These are phyloP conservation scores for Sphaeridia pumilis DNA, from an alignment of 2,888 invertebrate genomes.

Conservation along the genomic window DNA sequence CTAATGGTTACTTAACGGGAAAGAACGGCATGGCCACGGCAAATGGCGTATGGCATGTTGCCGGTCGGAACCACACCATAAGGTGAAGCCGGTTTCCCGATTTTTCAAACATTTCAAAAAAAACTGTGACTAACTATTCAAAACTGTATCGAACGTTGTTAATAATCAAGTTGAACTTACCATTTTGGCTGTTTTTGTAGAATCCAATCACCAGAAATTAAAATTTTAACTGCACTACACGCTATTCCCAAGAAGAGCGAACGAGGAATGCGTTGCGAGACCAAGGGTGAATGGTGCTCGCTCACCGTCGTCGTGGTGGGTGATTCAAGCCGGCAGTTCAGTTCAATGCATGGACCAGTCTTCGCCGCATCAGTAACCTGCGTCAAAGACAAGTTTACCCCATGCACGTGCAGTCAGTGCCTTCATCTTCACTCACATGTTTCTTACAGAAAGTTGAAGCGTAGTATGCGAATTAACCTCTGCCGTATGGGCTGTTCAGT, in stretches of 20 bases:
- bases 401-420: too few species aligned
- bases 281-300: slow-evolving; percentile 1
- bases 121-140: background rate
- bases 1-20: background rate
- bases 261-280: slow-evolving; percentile 5
- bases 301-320: too few species aligned
- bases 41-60: slow-evolving; percentile 3
- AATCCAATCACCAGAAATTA: slow-evolving; percentile 10
- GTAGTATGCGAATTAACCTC: too few species aligned
- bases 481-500: too few species aligned
- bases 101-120: background rate
- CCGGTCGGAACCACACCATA: slow-evolving; percentile 4
- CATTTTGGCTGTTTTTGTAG: slow-evolving; percentile 25
- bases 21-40: background rate
- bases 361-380: too few species aligned
- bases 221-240: slow-evolving; percentile 12
- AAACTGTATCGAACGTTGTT: background rate
- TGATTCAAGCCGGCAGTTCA: too few species aligned
- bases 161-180: slow-evolving; percentile 21
- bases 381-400: too few species aligned
- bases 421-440: too few species aligned
- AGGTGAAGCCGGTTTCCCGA: slow-evolving; percentile 7
- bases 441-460: too few species aligned
- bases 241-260: slow-evolving; percentile 29
- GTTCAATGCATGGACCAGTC: too few species aligned